phyloP scores from a whole-genome alignment of 1,140 invertebrate species.

The Dreissena polymorpha region DNA sequence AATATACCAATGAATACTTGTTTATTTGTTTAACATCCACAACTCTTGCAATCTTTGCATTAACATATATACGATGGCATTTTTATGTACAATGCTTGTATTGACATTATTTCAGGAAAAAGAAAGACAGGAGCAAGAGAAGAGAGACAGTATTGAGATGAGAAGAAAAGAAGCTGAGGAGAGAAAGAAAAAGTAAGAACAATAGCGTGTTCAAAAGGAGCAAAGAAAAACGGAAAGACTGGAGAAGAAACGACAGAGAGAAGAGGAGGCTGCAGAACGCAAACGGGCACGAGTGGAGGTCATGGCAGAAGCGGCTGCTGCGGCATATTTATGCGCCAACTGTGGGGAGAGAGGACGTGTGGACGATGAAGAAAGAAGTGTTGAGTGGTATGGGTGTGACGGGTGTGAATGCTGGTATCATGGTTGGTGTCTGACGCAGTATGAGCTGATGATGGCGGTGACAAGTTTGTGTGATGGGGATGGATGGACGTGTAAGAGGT shows the following conservation, averaged over 20 bases:
- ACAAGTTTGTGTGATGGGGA: neutral
- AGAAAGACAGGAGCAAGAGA: neutral
- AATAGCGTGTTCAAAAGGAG: neutral
- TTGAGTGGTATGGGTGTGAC: conserved; percentile 20
- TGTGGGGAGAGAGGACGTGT: neutral
- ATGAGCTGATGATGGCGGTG: neutral
- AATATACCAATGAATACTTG: too few species aligned
- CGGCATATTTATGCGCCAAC: neutral
- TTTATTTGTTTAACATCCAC: too few species aligned
- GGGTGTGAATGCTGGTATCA: conserved; percentile 14
- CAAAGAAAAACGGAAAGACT: neutral
- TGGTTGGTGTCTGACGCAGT: neutral
- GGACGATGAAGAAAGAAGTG: neutral
- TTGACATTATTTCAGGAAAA: neutral
- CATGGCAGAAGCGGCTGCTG: neutral
- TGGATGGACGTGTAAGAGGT: neutral
- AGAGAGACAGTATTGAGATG: neutral
- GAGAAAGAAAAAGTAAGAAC: neutral
- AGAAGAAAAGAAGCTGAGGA: neutral
- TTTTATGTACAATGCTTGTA: too few species aligned
- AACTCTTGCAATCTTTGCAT: too few species aligned
- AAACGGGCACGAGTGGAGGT: neutral
- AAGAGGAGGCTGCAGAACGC: neutral
- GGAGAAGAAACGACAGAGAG: conserved; percentile 13
- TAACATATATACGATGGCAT: too few species aligned